A percentile compares a stretch with the other conserved stretches of the same genome.
Evolutionary conservation across 2,888 invertebrate genomes (phyloP).

Genomic region (Vesta saturnalis): DNA sequence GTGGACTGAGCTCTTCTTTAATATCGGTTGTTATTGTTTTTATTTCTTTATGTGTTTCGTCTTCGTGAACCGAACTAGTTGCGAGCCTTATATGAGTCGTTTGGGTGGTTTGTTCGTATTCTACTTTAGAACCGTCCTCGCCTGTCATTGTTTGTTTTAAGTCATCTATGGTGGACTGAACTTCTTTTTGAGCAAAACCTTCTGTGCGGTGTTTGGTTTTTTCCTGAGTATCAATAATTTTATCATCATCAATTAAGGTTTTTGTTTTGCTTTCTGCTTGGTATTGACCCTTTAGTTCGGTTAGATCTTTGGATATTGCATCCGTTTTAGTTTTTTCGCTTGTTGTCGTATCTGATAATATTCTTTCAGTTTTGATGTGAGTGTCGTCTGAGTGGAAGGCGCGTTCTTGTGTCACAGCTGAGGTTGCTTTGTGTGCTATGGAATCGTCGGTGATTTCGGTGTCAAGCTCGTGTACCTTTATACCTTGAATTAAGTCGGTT

Average conservation of each 20-base stretch:
- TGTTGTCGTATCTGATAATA: constrained; percentile 20
- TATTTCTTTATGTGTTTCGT: constrained; percentile 40
- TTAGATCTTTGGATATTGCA: constrained; percentile 36
- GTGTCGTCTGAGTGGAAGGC: constrained; percentile 26
- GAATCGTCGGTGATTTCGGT: constrained; percentile 38
- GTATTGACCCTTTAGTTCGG: constrained; percentile 39
- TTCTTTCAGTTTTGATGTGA: constrained; percentile 38
- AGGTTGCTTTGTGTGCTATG: constrained; percentile 29
- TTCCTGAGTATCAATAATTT: constrained; percentile 31
- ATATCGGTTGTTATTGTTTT: constrained; percentile 49
- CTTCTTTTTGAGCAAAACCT: constrained; percentile 45
- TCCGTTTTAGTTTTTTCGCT: constrained; percentile 28
- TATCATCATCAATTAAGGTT: constrained; percentile 37
- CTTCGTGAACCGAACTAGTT: constrained; percentile 36
- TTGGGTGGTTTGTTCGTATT: constrained; percentile 36
- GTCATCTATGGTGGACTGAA: constrained; percentile 44
- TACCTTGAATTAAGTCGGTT: constrained; percentile 17
- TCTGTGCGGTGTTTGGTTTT: constrained; percentile 37
- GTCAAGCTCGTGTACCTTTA: constrained; percentile 43
- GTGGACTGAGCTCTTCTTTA: constrained; percentile 42
- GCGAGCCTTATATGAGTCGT: constrained; percentile 36
- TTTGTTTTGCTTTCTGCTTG: constrained; percentile 36
- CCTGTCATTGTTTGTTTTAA: constrained; percentile 49
- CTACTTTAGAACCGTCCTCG: constrained; percentile 45
- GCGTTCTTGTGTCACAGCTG: constrained; percentile 30